Evolutionary conservation across 2,797 vertebrate species (phyloP).

Genomic region (Girardinus metallicus): DNA sequence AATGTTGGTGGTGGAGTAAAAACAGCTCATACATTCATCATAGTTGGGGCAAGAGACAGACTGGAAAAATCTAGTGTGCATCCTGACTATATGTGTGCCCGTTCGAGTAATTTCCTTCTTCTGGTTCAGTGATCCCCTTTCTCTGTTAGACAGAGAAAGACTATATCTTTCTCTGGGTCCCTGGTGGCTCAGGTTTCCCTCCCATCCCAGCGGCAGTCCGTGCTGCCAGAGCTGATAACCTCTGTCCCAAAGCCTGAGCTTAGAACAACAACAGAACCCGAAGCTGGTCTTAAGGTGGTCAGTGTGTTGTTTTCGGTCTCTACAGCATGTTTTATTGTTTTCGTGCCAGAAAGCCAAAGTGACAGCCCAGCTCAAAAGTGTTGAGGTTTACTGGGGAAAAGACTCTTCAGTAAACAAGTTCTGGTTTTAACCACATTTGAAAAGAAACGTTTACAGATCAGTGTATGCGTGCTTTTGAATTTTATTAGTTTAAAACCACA

Average conservation of each 20-base stretch:
- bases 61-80: constrained; percentile 27
- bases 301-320: neutral
- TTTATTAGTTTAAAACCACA: neutral
- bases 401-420: neutral
- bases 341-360: constrained; percentile 30
- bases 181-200: constrained; percentile 18
- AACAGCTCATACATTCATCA: constrained; percentile 22
- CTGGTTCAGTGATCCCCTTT: constrained; percentile 1
- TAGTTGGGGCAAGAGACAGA: neutral
- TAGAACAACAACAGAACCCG: constrained; percentile 33
- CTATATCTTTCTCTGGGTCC: constrained; percentile 2
- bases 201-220: neutral
- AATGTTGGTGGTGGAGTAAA: constrained; percentile 12
- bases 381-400: constrained; percentile 9
- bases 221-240: constrained; percentile 47
- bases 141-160: constrained; percentile 33
- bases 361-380: constrained; percentile 11
- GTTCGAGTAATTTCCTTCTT: constrained; percentile 19
- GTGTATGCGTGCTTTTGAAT: no score
- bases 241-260: constrained; percentile 14
- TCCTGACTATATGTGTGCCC: constrained; percentile 11
- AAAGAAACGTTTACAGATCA: neutral
- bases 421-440: constrained; percentile 16
- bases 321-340: constrained; percentile 44
- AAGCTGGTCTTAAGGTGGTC: constrained; percentile 4